Evolutionary conservation across 1,140 invertebrate genomes (phyloP), one percentile per base, ranked within the genome.

Genomic region (Vollenhovia emeryi): DNA sequence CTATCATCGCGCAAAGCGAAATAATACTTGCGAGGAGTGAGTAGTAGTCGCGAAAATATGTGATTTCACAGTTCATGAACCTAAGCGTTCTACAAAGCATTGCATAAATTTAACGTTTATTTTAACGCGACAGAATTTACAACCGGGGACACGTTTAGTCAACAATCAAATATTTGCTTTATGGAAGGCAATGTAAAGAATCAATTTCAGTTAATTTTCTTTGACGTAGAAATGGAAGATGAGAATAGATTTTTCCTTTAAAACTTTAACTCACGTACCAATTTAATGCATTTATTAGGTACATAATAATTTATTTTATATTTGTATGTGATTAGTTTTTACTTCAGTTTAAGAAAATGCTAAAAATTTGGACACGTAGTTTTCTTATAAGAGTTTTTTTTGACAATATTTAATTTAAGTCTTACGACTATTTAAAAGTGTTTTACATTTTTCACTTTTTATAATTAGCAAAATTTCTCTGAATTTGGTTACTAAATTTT

Each of bases 71-170:
- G 15, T 68, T 68, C 24, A 55, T 30, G 18, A 68, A 79, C 18
- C 3, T 50, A 27, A 24, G 6, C 30, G n/a, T 24, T 24, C 13
- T 40, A 66, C 4, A 24, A 36, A 50, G 11, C n/a, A 24, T 24
- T 18, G 45, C 15, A 68, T 66, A 79, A 40, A 68, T 40, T 8
- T 40, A 68, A 79, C 15, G 18, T 79, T 79, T 52, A 79, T 40
- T 68, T 79, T 79, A 79, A 52, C 21, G 13, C 40, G 40, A 45
- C 6, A 11, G 3, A 36, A 79, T 40, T 68, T 79, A 24, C 40
- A 66, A 36, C 9, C 21, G 40, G 36, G 43, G 11, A 9, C 55
- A 45, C 13, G 52, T 36, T 21, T 40, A 68, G 55, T 71, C 40
- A 45, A 57, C 55, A 57, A 71, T 80, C 13, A 57, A 69, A 24